These are phyloP conservation scores for Scaptomyza polygonia DNA, from an alignment of 2,888 invertebrate genomes.

Conservation along the genomic window DNA sequence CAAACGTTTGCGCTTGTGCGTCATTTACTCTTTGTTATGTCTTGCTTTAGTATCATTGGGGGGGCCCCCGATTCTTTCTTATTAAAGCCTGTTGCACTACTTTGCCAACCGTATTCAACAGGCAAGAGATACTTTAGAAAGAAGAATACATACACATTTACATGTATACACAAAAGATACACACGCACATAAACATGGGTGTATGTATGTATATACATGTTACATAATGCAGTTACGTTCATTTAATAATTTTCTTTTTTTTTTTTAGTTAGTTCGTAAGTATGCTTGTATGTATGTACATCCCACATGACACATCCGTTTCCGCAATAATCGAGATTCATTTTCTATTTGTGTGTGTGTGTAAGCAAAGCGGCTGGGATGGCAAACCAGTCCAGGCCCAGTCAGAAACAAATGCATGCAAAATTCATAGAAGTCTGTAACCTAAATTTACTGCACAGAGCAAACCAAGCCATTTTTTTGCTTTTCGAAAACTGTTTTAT, in stretches of 20 bases:
- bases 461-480: background rate
- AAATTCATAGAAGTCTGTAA: background rate
- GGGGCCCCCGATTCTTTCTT: slow-evolving; percentile 11
- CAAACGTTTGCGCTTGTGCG: background rate
- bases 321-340: slow-evolving; percentile 61
- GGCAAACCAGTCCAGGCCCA: background rate
- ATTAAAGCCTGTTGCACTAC: slow-evolving; percentile 58
- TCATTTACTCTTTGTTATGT: slow-evolving; percentile 6
- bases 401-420: background rate
- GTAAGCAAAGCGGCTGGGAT: slow-evolving; percentile 1
- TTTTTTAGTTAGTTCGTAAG: no score
- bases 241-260: no score
- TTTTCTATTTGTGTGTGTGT: slow-evolving; percentile 9
- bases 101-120: slow-evolving; percentile 74
- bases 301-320: slow-evolving; percentile 57
- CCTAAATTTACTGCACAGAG: background rate
- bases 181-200: background rate
- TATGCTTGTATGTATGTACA: background rate
- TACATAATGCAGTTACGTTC: background rate
- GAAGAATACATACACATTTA: background rate
- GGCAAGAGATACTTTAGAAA: slow-evolving; percentile 64
- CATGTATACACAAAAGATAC: background rate
- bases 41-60: slow-evolving; percentile 4
- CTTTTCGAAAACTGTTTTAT: no score
- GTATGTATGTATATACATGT: background rate